Base-by-base conservation (phyloP, 2,113 vertebrate genomes). In the Glareola pratincola region DNA sequence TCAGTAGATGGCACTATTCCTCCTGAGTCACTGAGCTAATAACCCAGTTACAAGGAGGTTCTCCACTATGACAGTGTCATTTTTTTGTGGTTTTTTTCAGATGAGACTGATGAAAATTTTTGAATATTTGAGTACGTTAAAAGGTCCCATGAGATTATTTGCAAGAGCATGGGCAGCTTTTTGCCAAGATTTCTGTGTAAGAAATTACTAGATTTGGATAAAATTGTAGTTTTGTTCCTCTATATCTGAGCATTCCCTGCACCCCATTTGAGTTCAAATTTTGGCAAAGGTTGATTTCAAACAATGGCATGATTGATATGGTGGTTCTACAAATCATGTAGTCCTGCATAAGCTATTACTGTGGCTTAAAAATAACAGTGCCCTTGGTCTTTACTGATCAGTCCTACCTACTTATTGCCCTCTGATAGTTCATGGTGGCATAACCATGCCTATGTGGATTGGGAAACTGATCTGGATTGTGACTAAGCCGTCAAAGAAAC, bases 1-100 rank as follows among this genome's bases (percentile, higher is more conserved):
- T 96, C 94, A 86, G 95, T 69, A 96, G 96, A 83, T 97, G 96
- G 94, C 95, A 94, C 94, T 96, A 92, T 96, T 96, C 85, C 84
- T 87, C 85, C 79, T 90, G 85, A 90, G 54, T 88, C 92, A 74
- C 63, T 59, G 75, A 86, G 47, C 47, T 93, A 15, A 74, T 59
- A 82, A 76, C 12, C 5, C n/a, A 41, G 8, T 48, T 68, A 41
- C 16, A 59, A 62, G 37, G 54, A 36, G n/a, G 20, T 76, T 90
- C 34, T 90, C 26, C 17, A 19, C 32, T 74, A 24, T 32, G 37
- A 54, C 2, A 53, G 8, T 32, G 22, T 51, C 5, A 27, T 48
- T 4, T 57, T 24, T 62, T 83, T 57, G 41, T 47, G 45, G 45
- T 56, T 54, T 56, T 32, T 14, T 29, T 39, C 29, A 83, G 47